These are phyloP conservation scores for Sarotherodon lohbergeri DNA, from an alignment of 2,113 vertebrate genomes.

Conservation along the genomic window DNA sequence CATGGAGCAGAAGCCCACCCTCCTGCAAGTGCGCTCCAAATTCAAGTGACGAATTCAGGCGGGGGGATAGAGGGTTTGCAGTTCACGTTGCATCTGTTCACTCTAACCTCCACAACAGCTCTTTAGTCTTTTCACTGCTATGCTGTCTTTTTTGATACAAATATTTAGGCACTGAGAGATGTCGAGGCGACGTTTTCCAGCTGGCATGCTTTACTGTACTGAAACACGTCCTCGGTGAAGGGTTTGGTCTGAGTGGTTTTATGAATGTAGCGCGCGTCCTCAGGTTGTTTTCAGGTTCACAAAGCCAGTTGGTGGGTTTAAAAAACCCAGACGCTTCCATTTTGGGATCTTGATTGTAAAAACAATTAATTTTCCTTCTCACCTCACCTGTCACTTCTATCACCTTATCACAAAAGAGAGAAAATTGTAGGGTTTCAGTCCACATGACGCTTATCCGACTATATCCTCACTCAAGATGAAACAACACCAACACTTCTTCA, in stretches of 20 bases:
- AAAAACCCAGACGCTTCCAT: constrained; percentile 23
- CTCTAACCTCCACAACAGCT: constrained; percentile 57
- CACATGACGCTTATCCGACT: not conserved
- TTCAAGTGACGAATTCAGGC: constrained; percentile 54
- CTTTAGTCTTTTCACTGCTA: constrained; percentile 68
- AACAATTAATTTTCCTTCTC: constrained; percentile 20
- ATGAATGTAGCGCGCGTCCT: constrained; percentile 54
- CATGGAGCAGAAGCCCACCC: constrained; percentile 92
- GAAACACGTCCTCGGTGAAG: not conserved
- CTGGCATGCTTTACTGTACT: constrained; percentile 55
- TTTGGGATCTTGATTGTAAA: constrained; percentile 31
- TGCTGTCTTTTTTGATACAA: constrained; percentile 67
- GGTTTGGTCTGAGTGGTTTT: constrained; percentile 20
- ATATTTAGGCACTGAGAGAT: constrained; percentile 44
- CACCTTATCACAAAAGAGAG: constrained; percentile 8
- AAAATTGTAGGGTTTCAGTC: not conserved
- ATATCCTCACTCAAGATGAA: not conserved
- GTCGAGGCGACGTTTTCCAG: constrained; percentile 32
- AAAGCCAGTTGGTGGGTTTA: constrained; percentile 10
- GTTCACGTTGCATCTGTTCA: constrained; percentile 15
- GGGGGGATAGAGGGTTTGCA: not conserved
- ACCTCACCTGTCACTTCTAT: constrained; percentile 31
- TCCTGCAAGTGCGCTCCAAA: constrained; percentile 86
- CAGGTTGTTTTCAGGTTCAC: constrained; percentile 65
- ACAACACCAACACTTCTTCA: not conserved